phyloP scores from a whole-genome alignment of 2,888 invertebrate genomes.

The Conops quadrifasciatus region DNA sequence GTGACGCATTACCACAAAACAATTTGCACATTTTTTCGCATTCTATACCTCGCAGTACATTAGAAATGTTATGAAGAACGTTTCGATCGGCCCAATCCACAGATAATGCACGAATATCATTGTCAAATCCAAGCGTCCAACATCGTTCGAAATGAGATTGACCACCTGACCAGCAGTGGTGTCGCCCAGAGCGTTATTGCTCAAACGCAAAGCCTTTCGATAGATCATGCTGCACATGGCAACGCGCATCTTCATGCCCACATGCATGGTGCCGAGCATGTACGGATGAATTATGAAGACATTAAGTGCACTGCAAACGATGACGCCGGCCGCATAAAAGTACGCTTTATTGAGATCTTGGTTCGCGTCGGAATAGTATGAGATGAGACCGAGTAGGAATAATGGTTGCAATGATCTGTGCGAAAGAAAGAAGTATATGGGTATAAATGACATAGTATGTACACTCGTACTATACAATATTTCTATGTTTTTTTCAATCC shows the following conservation, averaged over 20 bases:
- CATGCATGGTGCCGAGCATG: conserved; percentile 77
- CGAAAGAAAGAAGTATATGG: not conserved
- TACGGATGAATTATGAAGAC: conserved; percentile 87
- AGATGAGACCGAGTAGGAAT: conserved; percentile 72
- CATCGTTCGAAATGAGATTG: conserved; percentile 95
- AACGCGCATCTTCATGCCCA: conserved; percentile 75
- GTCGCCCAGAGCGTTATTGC: conserved; percentile 77
- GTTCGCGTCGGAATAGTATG: conserved; percentile 67
- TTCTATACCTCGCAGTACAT: conserved; percentile 72
- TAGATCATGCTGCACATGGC: conserved; percentile 77
- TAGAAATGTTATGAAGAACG: conserved; percentile 80
- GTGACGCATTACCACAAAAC: not conserved
- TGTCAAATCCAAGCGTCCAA: conserved; percentile 73
- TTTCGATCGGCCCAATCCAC: conserved; percentile 89
- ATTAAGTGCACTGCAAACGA: conserved; percentile 77
- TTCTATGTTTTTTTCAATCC: not conserved
- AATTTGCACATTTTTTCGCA: not conserved
- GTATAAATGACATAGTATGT: not conserved
- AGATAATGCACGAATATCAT: conserved; percentile 89
- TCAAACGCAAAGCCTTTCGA: conserved; percentile 73
- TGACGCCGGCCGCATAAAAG: conserved; percentile 77
- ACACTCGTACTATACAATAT: not conserved
- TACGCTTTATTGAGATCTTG: conserved; percentile 70
- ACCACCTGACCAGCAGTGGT: conserved; percentile 82
- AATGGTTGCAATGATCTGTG: conserved; percentile 72